phyloP scores from a whole-genome alignment of 2,888 invertebrate genomes.

The Watsonalla binaria region DNA sequence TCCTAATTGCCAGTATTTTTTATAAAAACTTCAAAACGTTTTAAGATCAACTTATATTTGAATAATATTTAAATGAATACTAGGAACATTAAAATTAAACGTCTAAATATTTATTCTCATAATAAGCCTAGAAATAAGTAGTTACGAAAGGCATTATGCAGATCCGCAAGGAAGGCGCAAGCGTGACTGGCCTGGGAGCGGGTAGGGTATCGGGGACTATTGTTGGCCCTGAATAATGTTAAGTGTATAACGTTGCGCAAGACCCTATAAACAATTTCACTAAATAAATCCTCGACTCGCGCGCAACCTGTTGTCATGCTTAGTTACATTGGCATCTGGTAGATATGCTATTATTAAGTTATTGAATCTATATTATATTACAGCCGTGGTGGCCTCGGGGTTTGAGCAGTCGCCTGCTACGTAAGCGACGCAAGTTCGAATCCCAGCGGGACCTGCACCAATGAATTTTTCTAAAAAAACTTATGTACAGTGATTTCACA shows the following conservation, averaged over 20 bases:
- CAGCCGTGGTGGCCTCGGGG: too few relatives aligned
- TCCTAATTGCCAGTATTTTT: conserved; percentile 17
- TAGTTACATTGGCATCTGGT: conserved; percentile 25
- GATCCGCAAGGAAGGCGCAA: conserved; percentile 48
- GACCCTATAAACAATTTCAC: conserved; percentile 64
- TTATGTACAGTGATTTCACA: too few relatives aligned
- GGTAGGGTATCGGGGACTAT: conserved; percentile 37
- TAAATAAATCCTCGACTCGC: conserved; percentile 58
- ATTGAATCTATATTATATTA: too few relatives aligned
- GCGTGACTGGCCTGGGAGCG: conserved; percentile 64
- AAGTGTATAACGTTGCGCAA: conserved; percentile 46
- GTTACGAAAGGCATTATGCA: conserved; percentile 57
- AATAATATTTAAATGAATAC: too few relatives aligned
- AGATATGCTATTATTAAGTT: background rate
- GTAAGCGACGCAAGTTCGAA: too few relatives aligned
- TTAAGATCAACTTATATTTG: background rate
- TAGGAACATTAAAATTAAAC: too few relatives aligned
- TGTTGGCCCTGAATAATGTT: conserved; percentile 64
- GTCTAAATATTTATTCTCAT: too few relatives aligned
- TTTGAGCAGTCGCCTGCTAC: too few relatives aligned
- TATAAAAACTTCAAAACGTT: background rate
- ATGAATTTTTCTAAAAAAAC: too few relatives aligned
- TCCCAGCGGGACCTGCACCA: too few relatives aligned
- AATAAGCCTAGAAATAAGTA: conserved; percentile 31
- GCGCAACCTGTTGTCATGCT: conserved; percentile 25